phyloP scores from a whole-genome alignment of 2,113 vertebrate genomes.

The Orientallactaga bullata region DNA sequence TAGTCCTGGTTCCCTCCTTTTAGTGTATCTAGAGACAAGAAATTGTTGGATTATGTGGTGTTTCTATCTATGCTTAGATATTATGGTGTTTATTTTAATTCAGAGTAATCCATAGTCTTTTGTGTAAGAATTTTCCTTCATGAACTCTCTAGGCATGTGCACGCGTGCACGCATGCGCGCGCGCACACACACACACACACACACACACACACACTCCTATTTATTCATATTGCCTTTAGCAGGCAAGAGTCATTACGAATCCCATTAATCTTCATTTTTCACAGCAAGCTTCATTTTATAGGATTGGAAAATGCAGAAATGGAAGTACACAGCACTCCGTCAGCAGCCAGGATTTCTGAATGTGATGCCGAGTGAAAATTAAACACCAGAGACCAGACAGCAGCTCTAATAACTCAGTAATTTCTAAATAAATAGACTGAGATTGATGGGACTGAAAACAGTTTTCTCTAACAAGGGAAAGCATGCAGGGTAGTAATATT shows the following conservation, averaged over 20 bases:
- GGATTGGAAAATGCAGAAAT: conserved; percentile 84
- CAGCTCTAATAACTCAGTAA: conserved; percentile 86
- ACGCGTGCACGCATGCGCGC: background rate
- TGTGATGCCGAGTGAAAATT: conserved; percentile 86
- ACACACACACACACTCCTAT: conserved; percentile 42
- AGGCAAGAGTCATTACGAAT: conserved; percentile 87
- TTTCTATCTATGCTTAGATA: conserved; percentile 2
- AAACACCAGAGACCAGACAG: conserved; percentile 86
- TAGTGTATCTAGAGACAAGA: background rate
- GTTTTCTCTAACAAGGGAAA: conserved; percentile 80
- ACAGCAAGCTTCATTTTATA: conserved; percentile 86
- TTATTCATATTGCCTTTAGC: conserved; percentile 86
- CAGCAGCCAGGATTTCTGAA: conserved; percentile 86
- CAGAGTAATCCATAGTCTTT: background rate
- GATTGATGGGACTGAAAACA: conserved; percentile 85
- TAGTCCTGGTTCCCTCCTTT: background rate
- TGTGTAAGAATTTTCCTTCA: background rate
- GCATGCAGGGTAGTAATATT: conserved; percentile 71
- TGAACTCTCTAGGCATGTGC: background rate
- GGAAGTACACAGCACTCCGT: conserved; percentile 77
- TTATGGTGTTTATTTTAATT: conserved; percentile 59
- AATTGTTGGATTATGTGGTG: background rate
- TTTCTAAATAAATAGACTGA: conserved; percentile 88
- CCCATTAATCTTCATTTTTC: conserved; percentile 91
- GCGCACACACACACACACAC: background rate